These are phyloP conservation scores for Ctenomys sociabilis DNA, from an alignment of 2,113 vertebrate genomes.

Conservation along the genomic window DNA sequence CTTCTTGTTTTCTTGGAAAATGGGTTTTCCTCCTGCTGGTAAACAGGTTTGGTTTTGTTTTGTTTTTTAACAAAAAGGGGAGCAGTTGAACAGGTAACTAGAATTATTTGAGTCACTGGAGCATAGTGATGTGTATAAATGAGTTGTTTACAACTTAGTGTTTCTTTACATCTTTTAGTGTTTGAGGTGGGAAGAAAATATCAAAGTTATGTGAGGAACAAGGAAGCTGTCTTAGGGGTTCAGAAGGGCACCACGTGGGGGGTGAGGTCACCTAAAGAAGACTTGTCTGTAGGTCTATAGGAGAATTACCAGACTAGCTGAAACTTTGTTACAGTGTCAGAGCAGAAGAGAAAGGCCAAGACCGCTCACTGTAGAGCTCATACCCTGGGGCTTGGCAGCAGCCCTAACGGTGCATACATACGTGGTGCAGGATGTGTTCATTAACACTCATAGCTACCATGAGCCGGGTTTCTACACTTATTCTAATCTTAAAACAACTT, in stretches of 20 bases:
- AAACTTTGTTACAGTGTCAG: neutral
- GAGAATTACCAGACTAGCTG: neutral
- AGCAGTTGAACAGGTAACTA: neutral
- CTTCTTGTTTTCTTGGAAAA: neutral
- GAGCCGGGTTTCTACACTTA: conserved; percentile 26
- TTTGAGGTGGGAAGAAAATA: neutral
- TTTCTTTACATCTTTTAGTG: neutral
- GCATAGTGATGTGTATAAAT: conserved; percentile 54
- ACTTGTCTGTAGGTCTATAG: neutral
- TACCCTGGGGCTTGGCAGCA: neutral
- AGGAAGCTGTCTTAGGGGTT: neutral
- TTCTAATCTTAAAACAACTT: conserved; percentile 11
- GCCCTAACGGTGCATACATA: neutral
- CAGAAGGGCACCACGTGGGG: neutral
- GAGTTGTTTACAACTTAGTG: neutral
- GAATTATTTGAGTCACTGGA: conserved; percentile 52
- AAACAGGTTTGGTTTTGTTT: neutral
- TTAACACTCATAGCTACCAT: neutral
- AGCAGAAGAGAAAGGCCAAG: neutral
- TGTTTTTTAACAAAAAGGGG: neutral
- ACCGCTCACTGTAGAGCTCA: neutral
- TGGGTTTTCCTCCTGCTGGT: neutral
- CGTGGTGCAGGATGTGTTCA: neutral
- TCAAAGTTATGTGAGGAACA: neutral
- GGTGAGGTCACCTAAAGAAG: neutral